phyloP scores from a whole-genome alignment of 2,113 vertebrate genomes.

The Bathybates hornii region DNA sequence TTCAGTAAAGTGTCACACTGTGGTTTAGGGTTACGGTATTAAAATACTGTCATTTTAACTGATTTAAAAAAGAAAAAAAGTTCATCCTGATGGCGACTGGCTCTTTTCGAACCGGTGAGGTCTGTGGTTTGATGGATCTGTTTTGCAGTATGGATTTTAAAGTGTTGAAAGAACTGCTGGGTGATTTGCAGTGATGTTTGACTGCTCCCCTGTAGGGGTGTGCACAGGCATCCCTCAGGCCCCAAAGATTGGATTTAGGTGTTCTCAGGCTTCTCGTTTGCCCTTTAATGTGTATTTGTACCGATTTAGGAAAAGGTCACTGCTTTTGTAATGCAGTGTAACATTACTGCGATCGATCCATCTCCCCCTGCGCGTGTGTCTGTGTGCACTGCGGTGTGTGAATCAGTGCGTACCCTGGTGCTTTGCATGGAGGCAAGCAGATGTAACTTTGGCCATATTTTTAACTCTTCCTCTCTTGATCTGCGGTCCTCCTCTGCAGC shows the following conservation, averaged over 20 bases:
- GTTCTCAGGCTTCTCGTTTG: not conserved
- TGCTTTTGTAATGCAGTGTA: constrained; percentile 42
- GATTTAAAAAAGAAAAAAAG: not conserved
- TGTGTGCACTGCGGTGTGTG: not conserved
- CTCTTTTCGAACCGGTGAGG: not conserved
- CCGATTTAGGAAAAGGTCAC: constrained; percentile 57
- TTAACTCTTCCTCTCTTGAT: constrained; percentile 23
- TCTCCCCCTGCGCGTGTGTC: not conserved
- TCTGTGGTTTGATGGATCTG: not conserved
- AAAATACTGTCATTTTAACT: not conserved
- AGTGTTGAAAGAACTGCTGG: not conserved
- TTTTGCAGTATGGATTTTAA: not conserved
- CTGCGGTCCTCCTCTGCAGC: not conserved
- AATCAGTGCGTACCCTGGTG: not conserved
- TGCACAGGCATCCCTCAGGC: not conserved
- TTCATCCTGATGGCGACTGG: not conserved
- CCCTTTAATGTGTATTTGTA: constrained; percentile 36
- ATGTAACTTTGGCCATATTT: constrained; percentile 5
- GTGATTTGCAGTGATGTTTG: not conserved
- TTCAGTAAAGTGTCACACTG: not conserved
- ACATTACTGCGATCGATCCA: constrained; percentile 32
- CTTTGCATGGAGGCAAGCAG: not conserved
- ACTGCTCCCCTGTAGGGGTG: not conserved
- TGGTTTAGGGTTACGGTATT: not conserved
- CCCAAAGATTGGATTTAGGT: not conserved